A percentile compares a stretch with the other conserved stretches of the same genome.
Evolutionary conservation across 2,113 vertebrate species (phyloP).

Genomic region (Centropus unirufus): DNA sequence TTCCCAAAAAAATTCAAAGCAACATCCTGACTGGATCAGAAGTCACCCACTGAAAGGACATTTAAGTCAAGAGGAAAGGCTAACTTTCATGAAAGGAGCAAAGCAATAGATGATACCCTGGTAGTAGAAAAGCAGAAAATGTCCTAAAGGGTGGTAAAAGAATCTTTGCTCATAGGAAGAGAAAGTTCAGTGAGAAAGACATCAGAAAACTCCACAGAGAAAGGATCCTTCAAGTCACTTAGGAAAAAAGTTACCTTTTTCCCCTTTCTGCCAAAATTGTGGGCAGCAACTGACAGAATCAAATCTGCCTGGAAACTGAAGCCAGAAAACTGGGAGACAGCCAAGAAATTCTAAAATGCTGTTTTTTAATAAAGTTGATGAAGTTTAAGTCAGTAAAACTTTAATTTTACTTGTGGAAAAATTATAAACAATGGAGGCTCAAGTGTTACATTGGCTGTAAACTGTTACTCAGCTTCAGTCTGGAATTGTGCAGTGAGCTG

Average conservation of each 20-base stretch:
- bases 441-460: neutral
- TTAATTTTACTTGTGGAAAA: neutral
- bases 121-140: neutral
- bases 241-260: neutral
- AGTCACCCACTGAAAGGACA: neutral
- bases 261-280: neutral
- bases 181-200: neutral
- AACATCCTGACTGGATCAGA: neutral
- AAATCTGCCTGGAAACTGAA: conserved; percentile 14
- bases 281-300: conserved; percentile 11
- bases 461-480: neutral
- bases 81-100: neutral
- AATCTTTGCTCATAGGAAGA: neutral
- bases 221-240: neutral
- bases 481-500: neutral
- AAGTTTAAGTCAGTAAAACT: conserved; percentile 8
- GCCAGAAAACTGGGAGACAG: conserved; percentile 25
- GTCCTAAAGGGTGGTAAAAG: neutral
- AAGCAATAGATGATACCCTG: neutral
- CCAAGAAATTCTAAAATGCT: conserved; percentile 21
- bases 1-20: conserved; percentile 36
- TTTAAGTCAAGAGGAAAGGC: neutral
- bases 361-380: conserved; percentile 16
- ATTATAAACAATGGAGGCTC: neutral
- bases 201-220: neutral